Evolutionary conservation across 2,797 vertebrate species (phyloP).

Genomic region (Onychomys arenicola): DNA sequence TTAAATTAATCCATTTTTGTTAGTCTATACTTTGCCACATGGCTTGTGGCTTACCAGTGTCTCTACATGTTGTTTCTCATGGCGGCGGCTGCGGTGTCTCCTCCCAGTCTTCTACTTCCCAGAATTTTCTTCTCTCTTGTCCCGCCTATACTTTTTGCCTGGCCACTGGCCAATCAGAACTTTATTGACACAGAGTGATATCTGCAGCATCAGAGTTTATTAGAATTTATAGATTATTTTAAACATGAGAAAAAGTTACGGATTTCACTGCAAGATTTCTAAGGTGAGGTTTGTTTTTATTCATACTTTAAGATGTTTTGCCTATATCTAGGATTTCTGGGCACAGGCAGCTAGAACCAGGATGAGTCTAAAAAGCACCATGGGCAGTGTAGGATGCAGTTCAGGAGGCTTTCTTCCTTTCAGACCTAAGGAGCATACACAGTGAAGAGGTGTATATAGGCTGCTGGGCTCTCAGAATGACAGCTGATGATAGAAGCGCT

Average conservation of each 20-base stretch:
- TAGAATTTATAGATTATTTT: conserved; percentile 36
- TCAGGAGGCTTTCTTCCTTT: neutral
- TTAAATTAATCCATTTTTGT: no score
- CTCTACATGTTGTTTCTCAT: no score
- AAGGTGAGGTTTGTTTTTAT: neutral
- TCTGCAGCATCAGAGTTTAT: neutral
- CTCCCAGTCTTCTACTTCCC: no score
- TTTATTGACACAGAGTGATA: no score
- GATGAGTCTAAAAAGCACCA: neutral
- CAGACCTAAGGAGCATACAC: neutral
- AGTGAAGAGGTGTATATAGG: neutral
- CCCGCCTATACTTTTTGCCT: no score
- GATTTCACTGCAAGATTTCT: conserved; percentile 23
- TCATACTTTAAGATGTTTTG: conserved; percentile 52
- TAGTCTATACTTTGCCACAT: no score
- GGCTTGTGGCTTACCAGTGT: no score
- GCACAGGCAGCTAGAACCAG: neutral
- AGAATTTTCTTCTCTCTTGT: no score
- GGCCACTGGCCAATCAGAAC: no score
- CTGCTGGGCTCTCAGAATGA: neutral
- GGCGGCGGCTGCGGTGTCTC: no score
- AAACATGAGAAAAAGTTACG: conserved; percentile 50
- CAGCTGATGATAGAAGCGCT: neutral
- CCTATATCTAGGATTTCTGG: neutral
- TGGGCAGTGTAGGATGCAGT: neutral